Percentiles rank a stretch among this genome's conserved stretches.
phyloP scores from a whole-genome alignment of 2,797 vertebrate species.

The Eurystomus glaucurus region DNA sequence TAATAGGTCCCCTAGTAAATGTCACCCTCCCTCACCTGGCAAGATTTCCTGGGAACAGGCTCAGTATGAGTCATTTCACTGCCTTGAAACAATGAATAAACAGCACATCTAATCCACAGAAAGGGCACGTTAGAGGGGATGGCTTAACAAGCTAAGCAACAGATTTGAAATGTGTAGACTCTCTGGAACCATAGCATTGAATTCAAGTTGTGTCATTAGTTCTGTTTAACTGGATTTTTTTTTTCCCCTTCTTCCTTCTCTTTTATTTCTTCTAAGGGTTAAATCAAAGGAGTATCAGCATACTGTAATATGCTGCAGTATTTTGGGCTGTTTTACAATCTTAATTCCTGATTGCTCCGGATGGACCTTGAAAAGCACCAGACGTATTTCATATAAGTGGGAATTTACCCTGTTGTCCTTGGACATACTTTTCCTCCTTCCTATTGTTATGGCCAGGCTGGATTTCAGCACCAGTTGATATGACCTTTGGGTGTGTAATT shows the following conservation, averaged over 20 bases:
- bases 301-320: rapidly evolving
- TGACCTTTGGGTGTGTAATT: constrained; percentile 50
- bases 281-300: background rate
- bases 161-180: background rate
- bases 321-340: background rate
- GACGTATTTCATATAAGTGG: background rate
- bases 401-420: constrained; percentile 20
- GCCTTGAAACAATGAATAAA: constrained; percentile 62
- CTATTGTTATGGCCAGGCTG: background rate
- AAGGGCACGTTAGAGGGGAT: constrained; percentile 30
- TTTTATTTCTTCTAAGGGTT: background rate
- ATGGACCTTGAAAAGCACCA: background rate
- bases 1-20: constrained; percentile 43
- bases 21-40: constrained; percentile 64
- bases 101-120: constrained; percentile 63
- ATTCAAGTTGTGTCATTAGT: background rate
- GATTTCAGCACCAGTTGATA: background rate
- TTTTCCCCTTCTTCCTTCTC: rapidly evolving
- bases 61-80: constrained; percentile 25
- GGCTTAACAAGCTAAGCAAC: constrained; percentile 28
- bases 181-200: background rate
- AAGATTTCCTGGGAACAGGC: constrained; percentile 53
- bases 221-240: background rate
- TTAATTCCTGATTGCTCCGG: background rate
- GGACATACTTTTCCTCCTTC: constrained; percentile 3